These are phyloP conservation scores for Trachemys scripta DNA, from an alignment of 2,113 vertebrate genomes.

Conservation along the genomic window DNA sequence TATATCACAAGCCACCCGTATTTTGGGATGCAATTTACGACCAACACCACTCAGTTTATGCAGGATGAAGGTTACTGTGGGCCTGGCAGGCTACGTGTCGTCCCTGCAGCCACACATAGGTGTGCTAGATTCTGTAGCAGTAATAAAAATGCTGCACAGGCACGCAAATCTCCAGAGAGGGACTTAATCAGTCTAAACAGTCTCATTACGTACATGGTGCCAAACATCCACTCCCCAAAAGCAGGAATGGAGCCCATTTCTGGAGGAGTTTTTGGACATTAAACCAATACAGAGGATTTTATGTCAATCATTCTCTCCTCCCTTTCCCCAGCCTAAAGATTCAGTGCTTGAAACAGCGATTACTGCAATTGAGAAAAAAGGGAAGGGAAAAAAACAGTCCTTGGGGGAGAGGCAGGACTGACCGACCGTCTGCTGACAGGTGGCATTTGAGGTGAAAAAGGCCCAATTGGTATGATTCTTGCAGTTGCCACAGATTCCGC, in stretches of 20 bases:
- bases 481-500: background rate
- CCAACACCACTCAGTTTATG: constrained; percentile 48
- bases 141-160: constrained; percentile 46
- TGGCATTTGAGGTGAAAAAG: constrained; percentile 54
- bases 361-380: background rate
- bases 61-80: constrained; percentile 68
- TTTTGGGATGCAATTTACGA: constrained; percentile 46
- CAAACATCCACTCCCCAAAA: constrained; percentile 54
- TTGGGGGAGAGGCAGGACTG: constrained; percentile 53
- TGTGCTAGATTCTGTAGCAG: constrained; percentile 21
- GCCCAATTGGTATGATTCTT: constrained; percentile 41
- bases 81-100: constrained; percentile 14
- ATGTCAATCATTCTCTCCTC: constrained; percentile 43
- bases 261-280: constrained; percentile 60
- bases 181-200: constrained; percentile 63
- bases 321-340: constrained; percentile 9
- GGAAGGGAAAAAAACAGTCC: constrained; percentile 13
- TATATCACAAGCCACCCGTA: constrained; percentile 27
- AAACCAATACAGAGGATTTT: constrained; percentile 62
- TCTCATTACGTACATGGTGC: constrained; percentile 54
- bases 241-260: constrained; percentile 40
- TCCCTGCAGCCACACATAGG: constrained; percentile 25
- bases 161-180: constrained; percentile 35
- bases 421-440: constrained; percentile 54
- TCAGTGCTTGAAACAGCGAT: constrained; percentile 29